Evolutionary conservation across 2,797 vertebrate genomes (phyloP).

Genomic region (Trichosurus vulpecula): DNA sequence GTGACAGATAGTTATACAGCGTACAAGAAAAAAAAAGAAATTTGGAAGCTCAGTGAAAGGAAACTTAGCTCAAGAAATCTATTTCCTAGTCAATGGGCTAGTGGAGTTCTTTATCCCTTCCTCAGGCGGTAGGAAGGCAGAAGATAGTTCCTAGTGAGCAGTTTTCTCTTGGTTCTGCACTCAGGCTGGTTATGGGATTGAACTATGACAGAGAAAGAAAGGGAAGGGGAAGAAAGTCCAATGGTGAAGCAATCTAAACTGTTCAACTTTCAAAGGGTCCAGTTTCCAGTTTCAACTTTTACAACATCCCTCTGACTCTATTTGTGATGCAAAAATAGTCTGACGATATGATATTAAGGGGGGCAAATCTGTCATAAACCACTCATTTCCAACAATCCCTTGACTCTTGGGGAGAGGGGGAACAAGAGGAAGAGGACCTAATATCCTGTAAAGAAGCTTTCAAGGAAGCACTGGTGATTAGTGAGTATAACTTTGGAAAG

Average conservation of each 20-base stretch:
- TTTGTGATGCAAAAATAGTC: not conserved
- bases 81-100: not conserved
- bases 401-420: not conserved
- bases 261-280: not conserved
- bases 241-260: not conserved
- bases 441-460: not conserved
- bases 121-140: not conserved
- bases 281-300: not conserved
- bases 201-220: not conserved
- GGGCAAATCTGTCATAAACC: not conserved
- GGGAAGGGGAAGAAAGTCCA: not conserved
- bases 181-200: not conserved
- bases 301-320: not conserved
- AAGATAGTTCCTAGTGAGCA: not conserved
- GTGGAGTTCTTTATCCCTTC: not conserved
- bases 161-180: not conserved
- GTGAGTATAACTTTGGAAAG: not conserved
- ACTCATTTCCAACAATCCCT: not conserved
- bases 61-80: not conserved
- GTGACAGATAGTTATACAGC: not conserved
- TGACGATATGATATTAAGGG: not conserved
- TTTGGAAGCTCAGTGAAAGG: not conserved
- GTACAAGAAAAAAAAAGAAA: not conserved
- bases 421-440: not conserved
- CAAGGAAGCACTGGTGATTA: not conserved